phyloP scores from a whole-genome alignment of 2,888 invertebrate species.

The Chymomyza procnemis region DNA sequence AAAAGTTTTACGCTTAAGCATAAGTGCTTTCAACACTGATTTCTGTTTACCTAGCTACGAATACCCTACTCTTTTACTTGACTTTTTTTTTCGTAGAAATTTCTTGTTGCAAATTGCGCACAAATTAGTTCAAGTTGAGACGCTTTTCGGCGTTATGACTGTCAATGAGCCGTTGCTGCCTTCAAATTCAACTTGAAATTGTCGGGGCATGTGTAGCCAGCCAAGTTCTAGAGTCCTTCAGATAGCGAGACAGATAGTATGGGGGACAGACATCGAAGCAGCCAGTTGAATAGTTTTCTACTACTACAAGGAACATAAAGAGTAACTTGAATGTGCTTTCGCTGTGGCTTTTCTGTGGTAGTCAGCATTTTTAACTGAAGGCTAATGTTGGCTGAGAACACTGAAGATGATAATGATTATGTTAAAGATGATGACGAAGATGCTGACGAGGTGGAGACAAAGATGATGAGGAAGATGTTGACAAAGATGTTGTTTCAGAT shows the following conservation, averaged over 20 bases:
- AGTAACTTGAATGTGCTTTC: constrained; percentile 9
- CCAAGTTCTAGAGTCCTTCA: not conserved
- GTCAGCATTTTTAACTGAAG: constrained; percentile 62
- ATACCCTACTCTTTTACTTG: not conserved
- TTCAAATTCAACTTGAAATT: constrained; percentile 50
- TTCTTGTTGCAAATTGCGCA: constrained; percentile 57
- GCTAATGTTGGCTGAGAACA: constrained; percentile 54
- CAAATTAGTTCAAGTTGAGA: constrained; percentile 65
- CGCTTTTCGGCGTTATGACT: constrained; percentile 69
- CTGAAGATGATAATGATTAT: no score
- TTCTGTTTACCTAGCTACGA: not conserved
- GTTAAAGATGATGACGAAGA: constrained; percentile 32
- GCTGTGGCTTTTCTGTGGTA: constrained; percentile 38
- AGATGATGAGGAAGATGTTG: no score
- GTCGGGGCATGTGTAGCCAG: constrained; percentile 43
- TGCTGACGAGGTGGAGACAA: no score
- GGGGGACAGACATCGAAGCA: not conserved
- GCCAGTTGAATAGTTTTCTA: constrained; percentile 13
- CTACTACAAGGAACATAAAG: not conserved
- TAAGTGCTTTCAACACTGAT: constrained; percentile 42
- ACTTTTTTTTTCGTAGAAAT: not conserved
- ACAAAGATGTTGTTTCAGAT: no score
- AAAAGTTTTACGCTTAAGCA: constrained; percentile 65
- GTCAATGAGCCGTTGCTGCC: constrained; percentile 59
- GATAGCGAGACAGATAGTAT: not conserved